phyloP scores from a whole-genome alignment of 2,797 vertebrate species.

The Sphenopsis melanotis region DNA sequence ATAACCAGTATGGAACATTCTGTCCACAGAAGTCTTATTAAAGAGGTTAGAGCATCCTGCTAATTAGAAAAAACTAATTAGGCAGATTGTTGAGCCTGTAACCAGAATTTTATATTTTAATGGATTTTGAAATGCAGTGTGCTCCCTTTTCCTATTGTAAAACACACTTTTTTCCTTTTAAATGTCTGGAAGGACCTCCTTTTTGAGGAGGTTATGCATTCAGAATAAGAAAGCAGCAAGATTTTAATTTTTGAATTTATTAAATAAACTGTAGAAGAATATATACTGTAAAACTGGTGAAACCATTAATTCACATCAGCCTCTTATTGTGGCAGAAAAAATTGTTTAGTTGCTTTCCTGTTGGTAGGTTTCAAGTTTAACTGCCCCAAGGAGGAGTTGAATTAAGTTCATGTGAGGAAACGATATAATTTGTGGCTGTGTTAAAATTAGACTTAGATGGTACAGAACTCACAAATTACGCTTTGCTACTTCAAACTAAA shows the following conservation, averaged over 20 bases:
- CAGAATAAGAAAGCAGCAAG: neutral
- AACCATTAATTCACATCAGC: neutral
- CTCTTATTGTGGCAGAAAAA: neutral
- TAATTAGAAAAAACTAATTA: constrained; percentile 68
- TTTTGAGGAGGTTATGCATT: neutral
- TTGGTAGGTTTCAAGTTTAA: neutral
- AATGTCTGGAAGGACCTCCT: neutral
- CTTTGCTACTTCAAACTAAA: neutral
- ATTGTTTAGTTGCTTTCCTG: neutral
- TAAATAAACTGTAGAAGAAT: neutral
- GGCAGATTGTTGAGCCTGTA: constrained; percentile 63
- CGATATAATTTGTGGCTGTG: neutral
- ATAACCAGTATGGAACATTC: constrained; percentile 69
- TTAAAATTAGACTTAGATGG: neutral
- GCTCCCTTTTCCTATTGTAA: constrained; percentile 16
- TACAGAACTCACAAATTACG: neutral
- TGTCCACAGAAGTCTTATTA: constrained; percentile 68
- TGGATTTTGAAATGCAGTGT: constrained; percentile 9
- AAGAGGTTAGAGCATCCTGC: constrained; percentile 63
- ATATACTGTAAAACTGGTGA: neutral
- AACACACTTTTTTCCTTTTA: neutral
- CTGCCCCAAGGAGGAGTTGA: neutral
- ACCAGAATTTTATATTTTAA: constrained; percentile 64
- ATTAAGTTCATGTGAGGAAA: neutral
- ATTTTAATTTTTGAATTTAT: neutral